phyloP scores from a whole-genome alignment of 2,888 invertebrate genomes.

The Proisotoma minuta region DNA sequence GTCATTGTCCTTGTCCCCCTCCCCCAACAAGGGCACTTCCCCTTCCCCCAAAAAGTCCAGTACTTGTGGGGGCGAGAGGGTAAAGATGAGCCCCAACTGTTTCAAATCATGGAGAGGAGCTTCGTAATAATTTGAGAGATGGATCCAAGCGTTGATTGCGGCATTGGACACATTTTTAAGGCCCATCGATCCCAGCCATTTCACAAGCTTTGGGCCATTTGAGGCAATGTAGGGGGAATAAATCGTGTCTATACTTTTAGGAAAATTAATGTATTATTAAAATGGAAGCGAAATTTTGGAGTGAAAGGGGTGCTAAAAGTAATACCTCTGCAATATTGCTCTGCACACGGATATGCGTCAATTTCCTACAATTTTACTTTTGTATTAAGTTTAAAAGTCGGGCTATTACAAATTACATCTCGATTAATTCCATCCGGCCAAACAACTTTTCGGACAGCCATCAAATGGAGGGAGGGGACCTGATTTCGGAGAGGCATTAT shows the following conservation, averaged over 20 bases:
- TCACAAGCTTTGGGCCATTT: slow-evolving; percentile 5
- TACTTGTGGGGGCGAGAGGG: slow-evolving; percentile 20
- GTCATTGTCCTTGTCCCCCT: slow-evolving; percentile 9
- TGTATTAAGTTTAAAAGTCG: too few species aligned
- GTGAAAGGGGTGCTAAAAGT: too few species aligned
- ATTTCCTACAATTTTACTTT: slow-evolving; percentile 11
- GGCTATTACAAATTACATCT: too few species aligned
- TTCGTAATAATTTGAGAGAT: slow-evolving; percentile 37
- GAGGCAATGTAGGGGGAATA: slow-evolving; percentile 15
- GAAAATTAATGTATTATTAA: not conserved
- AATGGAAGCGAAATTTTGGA: too few species aligned
- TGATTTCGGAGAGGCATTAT: slow-evolving; percentile 34
- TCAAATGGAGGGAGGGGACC: slow-evolving; percentile 35
- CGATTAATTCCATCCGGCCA: slow-evolving; percentile 35
- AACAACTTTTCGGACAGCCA: slow-evolving; percentile 32
- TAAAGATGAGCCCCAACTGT: slow-evolving; percentile 29
- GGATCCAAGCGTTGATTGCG: slow-evolving; percentile 40
- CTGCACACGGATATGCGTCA: slow-evolving; percentile 22
- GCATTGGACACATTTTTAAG: slow-evolving; percentile 16
- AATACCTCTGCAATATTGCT: slow-evolving; percentile 11
- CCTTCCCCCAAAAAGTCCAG: slow-evolving; percentile 41
- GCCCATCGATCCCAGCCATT: slow-evolving; percentile 13
- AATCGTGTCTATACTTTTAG: slow-evolving; percentile 16
- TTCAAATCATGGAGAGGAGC: slow-evolving; percentile 28
- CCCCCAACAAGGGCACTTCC: too few species aligned